Conservation (phyloP, 2,113 vertebrate genomes). For the Oplegnathus fasciatus region DNA sequence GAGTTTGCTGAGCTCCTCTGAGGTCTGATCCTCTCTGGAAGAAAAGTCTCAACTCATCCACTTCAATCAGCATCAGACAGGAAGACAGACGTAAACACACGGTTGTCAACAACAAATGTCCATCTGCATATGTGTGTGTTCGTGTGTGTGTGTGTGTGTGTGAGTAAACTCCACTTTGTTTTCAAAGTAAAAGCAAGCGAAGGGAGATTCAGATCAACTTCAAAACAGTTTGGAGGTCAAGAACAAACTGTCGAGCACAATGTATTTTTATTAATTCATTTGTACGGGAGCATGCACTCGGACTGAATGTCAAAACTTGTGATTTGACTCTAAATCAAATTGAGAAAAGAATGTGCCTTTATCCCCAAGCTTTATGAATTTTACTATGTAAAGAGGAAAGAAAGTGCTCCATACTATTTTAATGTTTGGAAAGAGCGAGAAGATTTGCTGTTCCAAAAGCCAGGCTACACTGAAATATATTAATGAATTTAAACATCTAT, state of each 20-base stretch:
- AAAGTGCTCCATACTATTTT: no score
- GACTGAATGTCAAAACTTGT: no score
- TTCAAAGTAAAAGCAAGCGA: no score
- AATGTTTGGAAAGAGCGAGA: no score
- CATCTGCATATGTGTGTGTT: background rate
- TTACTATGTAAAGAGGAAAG: no score
- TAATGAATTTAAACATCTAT: no score
- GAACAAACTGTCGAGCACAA: background rate
- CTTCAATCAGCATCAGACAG: constrained; percentile 58
- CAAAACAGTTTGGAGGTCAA: no score
- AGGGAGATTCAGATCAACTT: background rate
- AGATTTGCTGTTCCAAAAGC: no score
- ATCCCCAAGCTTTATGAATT: no score
- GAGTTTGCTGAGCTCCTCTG: constrained; percentile 56
- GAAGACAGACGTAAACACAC: constrained; percentile 32
- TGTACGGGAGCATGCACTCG: background rate
- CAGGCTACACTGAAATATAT: no score
- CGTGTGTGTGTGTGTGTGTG: background rate
- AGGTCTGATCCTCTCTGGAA: constrained; percentile 61
- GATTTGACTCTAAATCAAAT: no score
- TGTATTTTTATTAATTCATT: background rate
- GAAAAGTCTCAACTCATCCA: constrained; percentile 56
- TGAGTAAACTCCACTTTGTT: background rate
- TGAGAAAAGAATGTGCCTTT: no score
- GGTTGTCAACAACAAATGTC: constrained; percentile 6